Base-by-base conservation (phyloP, 2,888 invertebrate genomes). In the Isotomurus palustris region DNA sequence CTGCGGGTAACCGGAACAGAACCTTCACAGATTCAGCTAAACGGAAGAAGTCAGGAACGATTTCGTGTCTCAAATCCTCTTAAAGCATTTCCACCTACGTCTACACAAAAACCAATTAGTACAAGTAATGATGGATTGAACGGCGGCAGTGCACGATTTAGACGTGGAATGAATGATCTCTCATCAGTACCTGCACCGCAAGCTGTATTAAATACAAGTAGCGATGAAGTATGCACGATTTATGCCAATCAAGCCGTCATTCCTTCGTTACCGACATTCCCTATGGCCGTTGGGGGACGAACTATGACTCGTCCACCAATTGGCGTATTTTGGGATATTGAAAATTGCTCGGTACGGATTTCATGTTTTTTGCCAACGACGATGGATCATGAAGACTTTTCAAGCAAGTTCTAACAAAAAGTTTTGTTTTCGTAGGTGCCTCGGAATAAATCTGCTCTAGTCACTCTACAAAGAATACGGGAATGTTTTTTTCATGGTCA, bases 271-370 rank as follows among this genome's bases (percentile, higher is more conserved):
- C n/a, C n/a, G n/a, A n/a, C n/a, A n/a, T n/a, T n/a, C n/a, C n/a
- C n/a, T n/a, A n/a, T n/a, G n/a, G 12, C 43, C 19, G 76, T 77
- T 44, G 76, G 75, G 53, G 6, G 19, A 27, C 36, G 45, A 36
- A 21, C 49, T 50, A 48, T 3, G 66, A 43, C 59, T 36, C 69
- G 82, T 56, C 82, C 83, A 28, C 87, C 88, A 1, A 84, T 91
- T 72, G 91, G 90, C 48, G 88, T 91, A 67, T 91, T 91, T 76
- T 92, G 92, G 92, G 92, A 92, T 74, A 91, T 92, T 72, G 91
- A 92, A 78, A 92, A 92, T 75, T 90, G 90, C 75, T 84, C 85
- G 76, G 85, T 85, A 75, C 72, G 72, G 67, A 22, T n/a, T 5
- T 45, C 3, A 12, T 8, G n/a, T n/a, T n/a, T n/a, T n/a, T n/a